Evolutionary conservation across 2,888 invertebrate genomes (phyloP).

Genomic region (Malachius bipustulatus): DNA sequence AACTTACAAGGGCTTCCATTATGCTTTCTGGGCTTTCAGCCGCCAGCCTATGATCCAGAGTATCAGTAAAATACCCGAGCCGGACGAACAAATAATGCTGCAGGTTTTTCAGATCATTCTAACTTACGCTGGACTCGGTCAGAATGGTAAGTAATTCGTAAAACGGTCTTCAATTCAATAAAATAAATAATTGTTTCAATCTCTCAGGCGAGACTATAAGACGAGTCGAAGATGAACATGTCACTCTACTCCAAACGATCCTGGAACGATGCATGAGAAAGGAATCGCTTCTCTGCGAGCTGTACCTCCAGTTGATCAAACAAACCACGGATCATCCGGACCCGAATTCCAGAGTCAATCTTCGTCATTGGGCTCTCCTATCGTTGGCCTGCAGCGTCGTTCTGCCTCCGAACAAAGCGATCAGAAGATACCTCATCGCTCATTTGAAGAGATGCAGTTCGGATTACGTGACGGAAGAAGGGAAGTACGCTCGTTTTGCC

Average conservation of each 20-base stretch:
- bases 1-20: conserved; percentile 76
- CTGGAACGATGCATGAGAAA: conserved; percentile 86
- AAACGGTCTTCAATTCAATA: conserved; percentile 4
- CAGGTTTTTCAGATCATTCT: conserved; percentile 83
- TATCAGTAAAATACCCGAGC: conserved; percentile 71
- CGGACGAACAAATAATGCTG: conserved; percentile 74
- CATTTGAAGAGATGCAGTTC: conserved; percentile 82
- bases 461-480: conserved; percentile 83
- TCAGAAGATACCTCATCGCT: conserved; percentile 76
- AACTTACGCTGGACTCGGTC: conserved; percentile 75
- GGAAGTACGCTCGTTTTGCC: conserved; percentile 85
- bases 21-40: conserved; percentile 85
- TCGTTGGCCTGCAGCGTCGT: conserved; percentile 71
- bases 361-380: conserved; percentile 86
- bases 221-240: conserved; percentile 75
- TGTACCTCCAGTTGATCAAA: conserved; percentile 85
- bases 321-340: conserved; percentile 85
- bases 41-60: conserved; percentile 69
- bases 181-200: conserved; percentile 2
- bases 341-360: conserved; percentile 73
- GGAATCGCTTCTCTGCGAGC: conserved; percentile 75
- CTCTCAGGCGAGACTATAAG: conserved; percentile 47
- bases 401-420: conserved; percentile 72
- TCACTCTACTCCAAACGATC: conserved; percentile 76
- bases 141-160: conserved; percentile 41